A percentile compares a stretch with the other conserved stretches of the same genome.
Evolutionary conservation across 1,140 invertebrate genomes (phyloP).

Genomic region (Notospermus geniculatus): DNA sequence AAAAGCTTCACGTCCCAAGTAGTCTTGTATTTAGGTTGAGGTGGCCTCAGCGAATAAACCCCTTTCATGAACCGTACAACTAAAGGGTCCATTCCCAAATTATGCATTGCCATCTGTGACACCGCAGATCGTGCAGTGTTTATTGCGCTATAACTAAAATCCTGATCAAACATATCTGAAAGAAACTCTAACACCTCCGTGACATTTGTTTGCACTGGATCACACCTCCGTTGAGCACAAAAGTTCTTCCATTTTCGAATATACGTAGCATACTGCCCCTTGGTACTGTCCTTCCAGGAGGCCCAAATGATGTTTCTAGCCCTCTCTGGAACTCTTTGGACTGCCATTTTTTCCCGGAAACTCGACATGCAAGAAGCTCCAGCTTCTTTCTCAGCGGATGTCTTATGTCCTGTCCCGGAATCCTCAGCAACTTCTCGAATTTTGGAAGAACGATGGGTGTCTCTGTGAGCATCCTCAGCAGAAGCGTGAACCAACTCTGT

Average conservation of each 20-base stretch:
- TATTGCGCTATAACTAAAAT: conserved; percentile 18
- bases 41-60: conserved; percentile 20
- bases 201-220: conserved; percentile 20
- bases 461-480: conserved; percentile 16
- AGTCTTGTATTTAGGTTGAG: conserved; percentile 13
- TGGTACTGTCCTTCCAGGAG: conserved; percentile 18
- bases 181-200: conserved; percentile 21
- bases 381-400: conserved; percentile 18
- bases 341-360: conserved; percentile 14
- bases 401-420: neutral
- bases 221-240: conserved; percentile 22
- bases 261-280: conserved; percentile 20
- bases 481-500: conserved; percentile 17
- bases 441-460: conserved; percentile 16
- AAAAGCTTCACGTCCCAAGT: conserved; percentile 28
- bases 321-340: conserved; percentile 16
- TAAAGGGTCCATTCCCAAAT: conserved; percentile 14
- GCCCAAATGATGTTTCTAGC: conserved; percentile 11
- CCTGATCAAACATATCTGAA: conserved; percentile 14
- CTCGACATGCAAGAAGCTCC: conserved; percentile 9
- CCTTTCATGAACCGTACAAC: conserved; percentile 24
- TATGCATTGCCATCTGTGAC: conserved; percentile 12
- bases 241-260: conserved; percentile 20
- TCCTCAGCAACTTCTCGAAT: conserved; percentile 9
- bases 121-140: conserved; percentile 25